phyloP scores from a whole-genome alignment of 2,113 vertebrate genomes.

The Poeciliopsis occidentalis region DNA sequence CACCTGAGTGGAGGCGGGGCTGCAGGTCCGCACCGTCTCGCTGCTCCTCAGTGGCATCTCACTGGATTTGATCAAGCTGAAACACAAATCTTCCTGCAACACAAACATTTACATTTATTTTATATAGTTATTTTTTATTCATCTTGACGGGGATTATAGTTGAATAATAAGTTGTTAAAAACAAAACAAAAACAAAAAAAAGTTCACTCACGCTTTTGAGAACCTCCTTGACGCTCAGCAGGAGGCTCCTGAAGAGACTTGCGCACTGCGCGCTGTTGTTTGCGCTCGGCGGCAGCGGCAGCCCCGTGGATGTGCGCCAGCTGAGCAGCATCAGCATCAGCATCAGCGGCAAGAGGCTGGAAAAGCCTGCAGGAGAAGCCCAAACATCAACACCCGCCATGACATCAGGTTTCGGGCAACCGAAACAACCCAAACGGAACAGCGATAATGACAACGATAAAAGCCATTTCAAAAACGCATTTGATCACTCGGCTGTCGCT shows the following conservation, averaged over 20 bases:
- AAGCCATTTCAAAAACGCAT: not conserved
- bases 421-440: too few relatives aligned
- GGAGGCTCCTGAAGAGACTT: constrained; percentile 34
- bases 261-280: not conserved
- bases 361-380: constrained; percentile 34
- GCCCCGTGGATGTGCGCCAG: constrained; percentile 16
- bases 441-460: not conserved
- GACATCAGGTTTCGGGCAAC: too few relatives aligned
- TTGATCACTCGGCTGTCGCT: not conserved
- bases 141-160: not conserved
- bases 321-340: constrained; percentile 3
- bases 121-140: too few relatives aligned
- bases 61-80: constrained; percentile 43
- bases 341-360: constrained; percentile 45
- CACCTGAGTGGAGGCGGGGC: constrained; percentile 60
- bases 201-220: constrained; percentile 56
- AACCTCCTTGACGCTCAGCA: constrained; percentile 3
- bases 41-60: constrained; percentile 24
- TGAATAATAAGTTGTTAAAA: not conserved
- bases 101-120: not conserved
- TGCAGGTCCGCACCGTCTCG: constrained; percentile 61
- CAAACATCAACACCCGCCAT: not conserved
- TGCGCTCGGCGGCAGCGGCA: constrained; percentile 15
- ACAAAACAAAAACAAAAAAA: not conserved
- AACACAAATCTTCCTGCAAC: constrained; percentile 47